phyloP scores from a whole-genome alignment of 2,888 invertebrate genomes.

The Eurois occulta region DNA sequence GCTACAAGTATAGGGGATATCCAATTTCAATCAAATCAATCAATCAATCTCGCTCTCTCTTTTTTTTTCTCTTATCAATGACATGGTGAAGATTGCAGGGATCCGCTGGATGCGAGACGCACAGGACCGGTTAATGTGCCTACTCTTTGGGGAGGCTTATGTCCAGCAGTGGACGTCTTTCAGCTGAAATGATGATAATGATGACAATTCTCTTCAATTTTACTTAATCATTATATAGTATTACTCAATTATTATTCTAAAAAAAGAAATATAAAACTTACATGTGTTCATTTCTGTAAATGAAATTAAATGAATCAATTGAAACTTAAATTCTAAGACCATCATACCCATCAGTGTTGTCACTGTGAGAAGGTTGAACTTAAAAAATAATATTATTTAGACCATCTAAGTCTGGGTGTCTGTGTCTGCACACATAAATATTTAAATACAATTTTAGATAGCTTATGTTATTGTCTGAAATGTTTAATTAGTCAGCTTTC shows the following conservation, averaged over 20 bases:
- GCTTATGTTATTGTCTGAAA: background rate
- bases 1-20: background rate
- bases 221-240: background rate
- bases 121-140: too few species aligned
- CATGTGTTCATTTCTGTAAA: background rate
- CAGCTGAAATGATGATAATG: too few species aligned
- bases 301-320: background rate
- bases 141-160: too few species aligned
- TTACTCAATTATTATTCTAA: too few species aligned
- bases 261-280: background rate
- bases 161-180: too few species aligned
- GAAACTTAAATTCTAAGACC: background rate
- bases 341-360: background rate
- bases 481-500: background rate
- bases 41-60: too few species aligned
- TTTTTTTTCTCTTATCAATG: too few species aligned
- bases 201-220: background rate
- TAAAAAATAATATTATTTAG: background rate
- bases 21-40: background rate
- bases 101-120: too few species aligned
- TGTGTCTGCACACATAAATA: background rate
- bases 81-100: too few species aligned
- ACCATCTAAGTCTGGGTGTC: background rate
- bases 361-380: background rate
- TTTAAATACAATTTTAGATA: background rate